Evolutionary conservation across 2,113 vertebrate species (phyloP).

Genomic region (Neopipo cinnamomea): DNA sequence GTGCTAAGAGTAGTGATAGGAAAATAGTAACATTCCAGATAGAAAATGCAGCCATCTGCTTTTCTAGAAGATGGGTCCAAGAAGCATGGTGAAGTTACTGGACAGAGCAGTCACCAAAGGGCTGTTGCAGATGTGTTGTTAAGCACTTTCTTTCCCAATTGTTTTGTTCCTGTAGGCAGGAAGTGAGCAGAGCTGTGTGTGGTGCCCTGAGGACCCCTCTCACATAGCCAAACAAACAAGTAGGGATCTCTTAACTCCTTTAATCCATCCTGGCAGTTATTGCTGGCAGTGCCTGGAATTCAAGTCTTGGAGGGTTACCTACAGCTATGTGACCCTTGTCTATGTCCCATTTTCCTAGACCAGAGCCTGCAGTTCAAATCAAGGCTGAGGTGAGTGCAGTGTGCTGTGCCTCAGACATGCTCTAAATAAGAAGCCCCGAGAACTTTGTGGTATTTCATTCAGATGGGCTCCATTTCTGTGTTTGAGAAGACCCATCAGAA

Average conservation of each 20-base stretch:
- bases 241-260: background rate
- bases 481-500: background rate
- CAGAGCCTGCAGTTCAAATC: background rate
- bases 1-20: background rate
- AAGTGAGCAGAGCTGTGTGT: background rate
- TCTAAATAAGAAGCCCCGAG: background rate
- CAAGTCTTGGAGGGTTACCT: rapidly evolving
- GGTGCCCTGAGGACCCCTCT: background rate
- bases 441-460: background rate
- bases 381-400: background rate
- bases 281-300: background rate
- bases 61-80: background rate
- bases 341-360: background rate
- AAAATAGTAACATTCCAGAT: background rate
- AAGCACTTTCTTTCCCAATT: background rate
- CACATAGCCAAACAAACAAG: background rate
- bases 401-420: background rate
- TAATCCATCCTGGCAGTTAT: background rate
- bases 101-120: background rate
- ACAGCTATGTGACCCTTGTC: background rate
- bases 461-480: background rate
- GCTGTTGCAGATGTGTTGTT: background rate
- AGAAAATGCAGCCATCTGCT: background rate
- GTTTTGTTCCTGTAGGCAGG: background rate
- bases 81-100: background rate